These are phyloP conservation scores for Drosophila mulleri DNA, from an alignment of 2,888 invertebrate species.

Conservation along the genomic window DNA sequence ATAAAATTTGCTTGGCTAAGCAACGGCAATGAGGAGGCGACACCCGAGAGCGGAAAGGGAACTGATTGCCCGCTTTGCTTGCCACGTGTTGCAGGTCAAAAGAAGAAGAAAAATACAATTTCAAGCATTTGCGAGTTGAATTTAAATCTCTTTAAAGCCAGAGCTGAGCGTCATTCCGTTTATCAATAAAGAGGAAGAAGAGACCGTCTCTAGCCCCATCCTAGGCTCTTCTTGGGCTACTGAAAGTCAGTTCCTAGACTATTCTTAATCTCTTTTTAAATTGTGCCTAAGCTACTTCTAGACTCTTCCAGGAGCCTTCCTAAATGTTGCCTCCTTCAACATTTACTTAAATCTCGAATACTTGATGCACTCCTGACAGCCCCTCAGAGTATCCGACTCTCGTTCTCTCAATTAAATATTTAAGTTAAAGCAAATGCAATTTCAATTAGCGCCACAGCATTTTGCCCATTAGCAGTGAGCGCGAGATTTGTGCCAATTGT, in stretches of 20 bases:
- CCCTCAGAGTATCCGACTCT: neutral
- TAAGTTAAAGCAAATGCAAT: conserved; percentile 73
- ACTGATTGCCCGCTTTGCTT: neutral
- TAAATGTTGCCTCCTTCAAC: neutral
- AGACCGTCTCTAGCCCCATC: no score
- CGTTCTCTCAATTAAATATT: conserved; percentile 69
- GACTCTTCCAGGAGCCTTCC: no score
- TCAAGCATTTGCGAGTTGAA: neutral
- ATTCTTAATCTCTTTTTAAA: no score
- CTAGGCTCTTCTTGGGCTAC: neutral
- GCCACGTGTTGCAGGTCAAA: conserved; percentile 24
- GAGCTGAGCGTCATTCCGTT: no score
- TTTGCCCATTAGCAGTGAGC: conserved; percentile 70
- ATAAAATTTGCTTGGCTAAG: conserved; percentile 45
- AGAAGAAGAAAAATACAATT: neutral
- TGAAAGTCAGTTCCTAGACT: no score
- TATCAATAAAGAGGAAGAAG: no score
- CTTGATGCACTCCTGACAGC: neutral
- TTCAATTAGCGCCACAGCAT: conserved; percentile 78
- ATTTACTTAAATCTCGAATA: neutral
- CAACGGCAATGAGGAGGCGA: conserved; percentile 36
- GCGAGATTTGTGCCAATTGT: conserved; percentile 76
- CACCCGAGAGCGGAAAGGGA: conserved; percentile 2
- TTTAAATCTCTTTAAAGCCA: neutral
- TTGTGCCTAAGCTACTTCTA: neutral